phyloP scores from a whole-genome alignment of 2,113 vertebrate genomes.

The Zapus hudsonius region DNA sequence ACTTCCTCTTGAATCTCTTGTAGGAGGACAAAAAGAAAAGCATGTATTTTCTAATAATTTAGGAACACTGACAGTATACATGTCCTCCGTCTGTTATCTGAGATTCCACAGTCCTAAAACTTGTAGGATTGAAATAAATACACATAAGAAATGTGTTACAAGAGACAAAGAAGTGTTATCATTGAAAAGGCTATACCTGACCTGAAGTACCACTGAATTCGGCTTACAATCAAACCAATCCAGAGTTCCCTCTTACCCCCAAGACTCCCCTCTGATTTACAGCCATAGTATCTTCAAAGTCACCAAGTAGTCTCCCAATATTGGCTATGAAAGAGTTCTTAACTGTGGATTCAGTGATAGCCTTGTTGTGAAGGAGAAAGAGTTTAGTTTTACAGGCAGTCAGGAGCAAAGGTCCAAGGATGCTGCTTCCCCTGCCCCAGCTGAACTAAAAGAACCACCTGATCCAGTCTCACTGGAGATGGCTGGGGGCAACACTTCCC shows the following conservation, averaged over 20 bases:
- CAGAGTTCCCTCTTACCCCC: not conserved
- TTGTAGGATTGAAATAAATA: slow-evolving; percentile 1
- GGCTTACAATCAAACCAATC: not conserved
- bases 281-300: not conserved
- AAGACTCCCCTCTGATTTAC: not conserved
- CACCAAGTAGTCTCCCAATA: not conserved
- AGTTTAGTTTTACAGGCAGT: too few species aligned
- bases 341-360: not conserved
- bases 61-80: not conserved
- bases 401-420: too few species aligned
- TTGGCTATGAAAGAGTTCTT: not conserved
- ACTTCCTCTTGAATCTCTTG: too few species aligned
- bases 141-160: too few species aligned
- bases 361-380: not conserved
- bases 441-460: too few species aligned
- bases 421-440: too few species aligned
- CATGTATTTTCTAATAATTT: not conserved
- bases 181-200: not conserved
- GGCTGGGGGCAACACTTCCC: too few species aligned
- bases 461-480: too few species aligned
- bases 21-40: not conserved
- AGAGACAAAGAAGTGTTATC: too few species aligned
- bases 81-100: not conserved
- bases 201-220: not conserved
- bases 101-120: not conserved